These are phyloP conservation scores for Isichthys henryi DNA, from an alignment of 2,113 vertebrate genomes.

Conservation along the genomic window DNA sequence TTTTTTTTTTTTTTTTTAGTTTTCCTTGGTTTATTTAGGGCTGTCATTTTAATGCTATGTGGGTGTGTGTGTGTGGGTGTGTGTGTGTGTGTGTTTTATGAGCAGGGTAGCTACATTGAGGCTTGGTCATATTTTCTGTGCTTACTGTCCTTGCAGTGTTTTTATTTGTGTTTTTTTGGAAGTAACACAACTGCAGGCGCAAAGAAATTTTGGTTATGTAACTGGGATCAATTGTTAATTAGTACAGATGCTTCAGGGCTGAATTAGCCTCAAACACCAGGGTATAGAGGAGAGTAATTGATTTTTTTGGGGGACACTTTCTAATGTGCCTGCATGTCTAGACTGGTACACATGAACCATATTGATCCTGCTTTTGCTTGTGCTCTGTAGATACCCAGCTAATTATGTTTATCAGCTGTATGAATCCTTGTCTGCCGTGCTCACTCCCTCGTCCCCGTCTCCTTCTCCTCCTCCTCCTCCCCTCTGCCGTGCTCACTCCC, in stretches of 20 bases:
- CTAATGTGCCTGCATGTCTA: neutral
- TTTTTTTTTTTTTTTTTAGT: neutral
- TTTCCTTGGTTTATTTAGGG: neutral
- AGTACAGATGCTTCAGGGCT: neutral
- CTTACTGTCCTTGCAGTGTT: neutral
- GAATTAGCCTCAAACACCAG: neutral
- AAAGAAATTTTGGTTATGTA: neutral
- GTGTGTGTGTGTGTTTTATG: neutral
- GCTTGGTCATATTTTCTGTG: neutral
- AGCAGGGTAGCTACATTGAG: neutral
- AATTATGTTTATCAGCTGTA: neutral
- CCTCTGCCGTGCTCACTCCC: neutral
- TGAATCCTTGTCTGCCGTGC: neutral
- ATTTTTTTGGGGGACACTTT: neutral
- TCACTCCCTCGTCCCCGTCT: neutral
- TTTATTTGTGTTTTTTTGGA: neutral
- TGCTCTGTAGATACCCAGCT: neutral
- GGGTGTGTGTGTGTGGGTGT: neutral
- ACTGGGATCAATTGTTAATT: slow-evolving; percentile 17
- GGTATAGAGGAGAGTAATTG: neutral
- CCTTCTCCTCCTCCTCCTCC: neutral
- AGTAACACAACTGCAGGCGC: neutral
- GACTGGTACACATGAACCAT: neutral
- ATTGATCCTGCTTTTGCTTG: neutral
- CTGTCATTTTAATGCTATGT: neutral